These are phyloP conservation scores for Loxodonta africana DNA, from an alignment of 2,113 vertebrate genomes.

Conservation along the genomic window DNA sequence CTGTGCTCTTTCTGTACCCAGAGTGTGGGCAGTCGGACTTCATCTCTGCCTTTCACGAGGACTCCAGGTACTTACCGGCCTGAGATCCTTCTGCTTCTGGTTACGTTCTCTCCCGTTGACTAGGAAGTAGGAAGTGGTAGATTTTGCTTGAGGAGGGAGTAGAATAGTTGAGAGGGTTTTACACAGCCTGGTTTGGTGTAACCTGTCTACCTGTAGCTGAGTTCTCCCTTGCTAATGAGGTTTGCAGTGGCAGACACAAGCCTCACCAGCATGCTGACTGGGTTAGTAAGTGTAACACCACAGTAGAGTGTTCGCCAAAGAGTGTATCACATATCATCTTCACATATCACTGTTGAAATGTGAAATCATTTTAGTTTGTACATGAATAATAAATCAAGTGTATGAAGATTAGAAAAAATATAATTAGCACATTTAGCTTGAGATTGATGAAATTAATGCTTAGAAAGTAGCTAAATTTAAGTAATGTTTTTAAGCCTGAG, in stretches of 20 bases:
- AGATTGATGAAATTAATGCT: slow-evolving; percentile 18
- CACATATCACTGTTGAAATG: background rate
- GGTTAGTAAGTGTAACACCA: background rate
- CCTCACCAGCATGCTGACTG: background rate
- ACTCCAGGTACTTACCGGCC: slow-evolving; percentile 89
- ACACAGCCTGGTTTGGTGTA: background rate
- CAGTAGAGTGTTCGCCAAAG: background rate
- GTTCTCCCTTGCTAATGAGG: background rate
- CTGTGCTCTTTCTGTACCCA: slow-evolving; percentile 96
- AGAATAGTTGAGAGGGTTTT: background rate
- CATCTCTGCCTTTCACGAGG: slow-evolving; percentile 95
- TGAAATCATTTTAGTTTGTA: background rate
- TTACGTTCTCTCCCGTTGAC: background rate
- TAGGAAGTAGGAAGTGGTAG: background rate
- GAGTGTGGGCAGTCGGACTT: slow-evolving; percentile 97
- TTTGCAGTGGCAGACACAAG: background rate
- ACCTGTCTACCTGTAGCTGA: background rate
- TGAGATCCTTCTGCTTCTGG: background rate
- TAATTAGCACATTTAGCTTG: background rate
- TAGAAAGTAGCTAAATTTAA: background rate
- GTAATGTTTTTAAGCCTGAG: background rate
- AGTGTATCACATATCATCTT: background rate
- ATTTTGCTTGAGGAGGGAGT: background rate
- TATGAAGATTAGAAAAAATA: background rate
- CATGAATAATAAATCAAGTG: background rate